phyloP scores from a whole-genome alignment of 2,113 vertebrate genomes.

The Lipotes vexillifer region DNA sequence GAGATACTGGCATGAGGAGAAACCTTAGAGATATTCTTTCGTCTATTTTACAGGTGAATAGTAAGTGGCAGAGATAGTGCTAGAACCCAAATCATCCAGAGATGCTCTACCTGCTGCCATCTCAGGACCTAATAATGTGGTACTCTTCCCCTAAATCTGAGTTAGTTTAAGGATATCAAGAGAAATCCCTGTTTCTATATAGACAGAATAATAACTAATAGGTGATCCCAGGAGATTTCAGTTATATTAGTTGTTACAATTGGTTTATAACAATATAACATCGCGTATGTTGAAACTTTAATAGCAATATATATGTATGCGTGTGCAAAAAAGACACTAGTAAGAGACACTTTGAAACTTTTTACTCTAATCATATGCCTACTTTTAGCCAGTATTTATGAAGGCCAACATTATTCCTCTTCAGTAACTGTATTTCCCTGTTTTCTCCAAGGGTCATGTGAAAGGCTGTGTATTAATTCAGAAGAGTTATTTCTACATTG shows the following conservation, averaged over 20 bases:
- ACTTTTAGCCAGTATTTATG: conserved; percentile 17
- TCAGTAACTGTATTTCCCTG: conserved; percentile 8
- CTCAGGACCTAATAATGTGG: background rate
- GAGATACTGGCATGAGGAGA: background rate
- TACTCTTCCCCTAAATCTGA: background rate
- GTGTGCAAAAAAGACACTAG: background rate
- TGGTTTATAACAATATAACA: background rate
- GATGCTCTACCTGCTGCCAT: background rate
- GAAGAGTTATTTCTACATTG: conserved; percentile 27
- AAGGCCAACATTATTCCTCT: background rate
- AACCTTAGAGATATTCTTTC: background rate
- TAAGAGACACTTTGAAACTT: background rate
- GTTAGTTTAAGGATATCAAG: background rate
- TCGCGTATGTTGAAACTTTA: background rate
- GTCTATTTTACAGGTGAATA: background rate
- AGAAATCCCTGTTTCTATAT: background rate
- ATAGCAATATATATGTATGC: background rate
- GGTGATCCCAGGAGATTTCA: background rate
- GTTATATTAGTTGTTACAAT: background rate
- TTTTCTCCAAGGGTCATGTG: conserved; percentile 51
- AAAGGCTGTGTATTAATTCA: conserved; percentile 41
- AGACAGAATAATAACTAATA: background rate
- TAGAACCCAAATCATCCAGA: background rate
- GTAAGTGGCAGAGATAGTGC: background rate
- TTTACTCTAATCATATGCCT: background rate